A percentile compares a stretch with the other conserved stretches of the same genome.
Conservation (phyloP, 2,888 invertebrate species). For the Luperina nickerlii region DNA sequence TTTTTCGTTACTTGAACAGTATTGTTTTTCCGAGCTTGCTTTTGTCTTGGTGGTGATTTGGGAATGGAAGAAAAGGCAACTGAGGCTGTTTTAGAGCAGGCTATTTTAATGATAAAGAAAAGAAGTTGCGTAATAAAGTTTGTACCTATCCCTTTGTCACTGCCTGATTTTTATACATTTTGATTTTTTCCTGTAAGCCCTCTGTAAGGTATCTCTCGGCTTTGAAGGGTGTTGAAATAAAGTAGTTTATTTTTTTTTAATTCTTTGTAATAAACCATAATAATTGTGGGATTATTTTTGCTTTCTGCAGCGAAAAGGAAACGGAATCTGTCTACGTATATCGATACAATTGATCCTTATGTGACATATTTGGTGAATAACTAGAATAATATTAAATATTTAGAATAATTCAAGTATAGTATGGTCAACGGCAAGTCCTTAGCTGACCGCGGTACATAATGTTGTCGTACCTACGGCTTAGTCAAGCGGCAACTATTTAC, state of each 20-base stretch:
- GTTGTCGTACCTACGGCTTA: conserved; percentile 31
- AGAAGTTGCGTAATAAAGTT: conserved; percentile 5
- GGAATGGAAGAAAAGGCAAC: conserved; percentile 29
- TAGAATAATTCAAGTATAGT: conserved; percentile 56
- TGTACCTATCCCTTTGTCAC: not conserved
- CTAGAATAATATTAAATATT: not conserved
- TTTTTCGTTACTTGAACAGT: conserved; percentile 53
- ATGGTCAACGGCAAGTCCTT: conserved; percentile 46
- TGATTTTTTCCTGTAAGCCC: not conserved
- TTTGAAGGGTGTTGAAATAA: not conserved
- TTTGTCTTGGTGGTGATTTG: conserved; percentile 42
- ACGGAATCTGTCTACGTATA: not conserved
- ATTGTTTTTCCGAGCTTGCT: conserved; percentile 31
- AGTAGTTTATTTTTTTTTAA: not conserved
- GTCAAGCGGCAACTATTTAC: conserved; percentile 44
- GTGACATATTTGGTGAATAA: conserved; percentile 1
- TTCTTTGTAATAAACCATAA: no score
- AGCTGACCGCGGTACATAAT: conserved; percentile 10
- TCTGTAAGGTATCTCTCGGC: not conserved
- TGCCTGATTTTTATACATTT: not conserved
- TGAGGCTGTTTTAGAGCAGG: conserved; percentile 16
- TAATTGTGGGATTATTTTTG: not conserved
- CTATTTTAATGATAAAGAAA: conserved; percentile 23
- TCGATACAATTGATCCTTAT: not conserved
- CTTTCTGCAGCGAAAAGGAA: not conserved